Evolutionary conservation across 2,113 vertebrate species (phyloP).

Genomic region (Corythaixoides concolor): DNA sequence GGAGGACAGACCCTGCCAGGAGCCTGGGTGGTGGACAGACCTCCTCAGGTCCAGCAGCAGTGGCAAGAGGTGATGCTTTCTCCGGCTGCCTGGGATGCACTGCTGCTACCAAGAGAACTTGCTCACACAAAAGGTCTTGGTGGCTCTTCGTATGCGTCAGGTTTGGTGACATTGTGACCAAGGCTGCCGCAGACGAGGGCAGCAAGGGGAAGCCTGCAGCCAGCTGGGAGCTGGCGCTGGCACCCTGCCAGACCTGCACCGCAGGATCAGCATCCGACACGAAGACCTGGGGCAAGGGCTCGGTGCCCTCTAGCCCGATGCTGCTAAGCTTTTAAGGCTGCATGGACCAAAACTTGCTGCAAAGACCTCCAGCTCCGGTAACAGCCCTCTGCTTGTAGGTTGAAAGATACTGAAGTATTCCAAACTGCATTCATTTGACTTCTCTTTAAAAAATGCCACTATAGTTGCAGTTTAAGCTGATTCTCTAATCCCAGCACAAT

Average conservation of each 20-base stretch:
- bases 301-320: accelerated
- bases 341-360: not conserved
- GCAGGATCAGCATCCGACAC: accelerated
- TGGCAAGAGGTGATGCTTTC: not conserved
- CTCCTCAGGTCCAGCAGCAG: not conserved
- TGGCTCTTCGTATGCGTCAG: accelerated
- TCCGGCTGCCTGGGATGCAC: not conserved
- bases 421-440: not conserved
- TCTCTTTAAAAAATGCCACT: not conserved
- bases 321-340: not conserved
- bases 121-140: not conserved
- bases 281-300: not conserved
- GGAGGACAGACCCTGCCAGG: not conserved
- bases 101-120: not conserved
- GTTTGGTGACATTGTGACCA: not conserved
- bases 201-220: not conserved
- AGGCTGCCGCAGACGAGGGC: not conserved
- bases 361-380: accelerated
- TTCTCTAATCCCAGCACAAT: not conserved
- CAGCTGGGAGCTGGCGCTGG: not conserved
- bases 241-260: not conserved
- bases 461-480: not conserved
- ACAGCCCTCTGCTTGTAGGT: not conserved
- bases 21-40: not conserved
- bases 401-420: not conserved